Evolutionary conservation across 2,888 invertebrate species (phyloP), one percentile per base, ranked within the genome.

Genomic region (Gortyna flavago): DNA sequence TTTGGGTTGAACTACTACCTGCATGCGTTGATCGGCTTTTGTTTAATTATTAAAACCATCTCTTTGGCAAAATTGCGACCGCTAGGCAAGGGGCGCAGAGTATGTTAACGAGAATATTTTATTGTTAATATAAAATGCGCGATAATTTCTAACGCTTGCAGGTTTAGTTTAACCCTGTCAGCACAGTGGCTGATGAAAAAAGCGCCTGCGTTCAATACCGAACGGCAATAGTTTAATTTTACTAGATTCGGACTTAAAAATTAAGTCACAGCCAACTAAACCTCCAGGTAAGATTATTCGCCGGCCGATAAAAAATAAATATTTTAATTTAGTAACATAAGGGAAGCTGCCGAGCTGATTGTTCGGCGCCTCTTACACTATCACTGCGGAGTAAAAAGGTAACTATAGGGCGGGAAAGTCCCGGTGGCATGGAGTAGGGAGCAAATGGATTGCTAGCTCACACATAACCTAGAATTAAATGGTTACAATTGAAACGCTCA

Each of bases 231-330:
- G 71, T 70, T 75, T 65, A 87, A 72, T 81, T 85, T 85, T 75
- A 79, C 83, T 87, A 87, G 72, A 83, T 72, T 80, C 72, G 77
- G 65, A 69, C 79, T 85, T 88, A 85, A 81, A 82, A 83, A 85
- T 78, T 88, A 87, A 88, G 80, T 88, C 86, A 87, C 81, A 87
- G 88, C 87, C 85, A 74, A 79, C 82, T 81, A 18, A 81, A 81
- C 77, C 62, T 67, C 69, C 65, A 68, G n/a, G 59, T 81, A 79
- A 79, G 86, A 72, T 74, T 79, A 66, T 86, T 67, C 44, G 79
- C 75, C 65, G 78, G 75, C 59, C 51, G 67, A 77, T 79, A 75
- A 77, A 69, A 82, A 84, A 88, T 83, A 80, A 88, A 87, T 85
- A 86, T 83, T 74, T 71, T 74, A 76, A 80, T 77, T 79, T 78